phyloP scores from a whole-genome alignment of 2,888 invertebrate genomes.

The Biston betularia region DNA sequence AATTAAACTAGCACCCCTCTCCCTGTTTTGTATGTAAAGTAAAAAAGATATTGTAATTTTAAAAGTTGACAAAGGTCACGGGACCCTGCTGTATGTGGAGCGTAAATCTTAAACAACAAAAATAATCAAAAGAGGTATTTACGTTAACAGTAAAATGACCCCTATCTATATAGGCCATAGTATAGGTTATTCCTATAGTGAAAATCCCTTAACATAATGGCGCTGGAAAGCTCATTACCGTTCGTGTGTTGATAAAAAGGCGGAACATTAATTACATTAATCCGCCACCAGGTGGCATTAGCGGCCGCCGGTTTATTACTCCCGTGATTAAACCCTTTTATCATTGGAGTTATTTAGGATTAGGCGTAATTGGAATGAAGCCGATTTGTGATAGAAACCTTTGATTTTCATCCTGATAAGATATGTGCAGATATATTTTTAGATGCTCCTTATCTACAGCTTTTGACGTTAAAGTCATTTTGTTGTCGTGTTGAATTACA shows the following conservation, averaged over 20 bases:
- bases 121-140: no score
- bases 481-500: background rate
- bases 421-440: background rate
- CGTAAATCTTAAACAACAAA: no score
- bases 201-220: constrained; percentile 29
- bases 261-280: constrained; percentile 61
- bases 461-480: background rate
- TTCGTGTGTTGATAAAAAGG: constrained; percentile 59
- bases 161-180: background rate
- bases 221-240: constrained; percentile 34
- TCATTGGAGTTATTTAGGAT: constrained; percentile 33
- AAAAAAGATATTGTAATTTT: no score
- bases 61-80: no score
- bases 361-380: constrained; percentile 29
- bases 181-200: constrained; percentile 13
- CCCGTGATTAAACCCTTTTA: constrained; percentile 37
- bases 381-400: constrained; percentile 17
- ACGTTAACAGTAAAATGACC: background rate
- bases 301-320: constrained; percentile 31
- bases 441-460: background rate
- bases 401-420: constrained; percentile 7
- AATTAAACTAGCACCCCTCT: no score
- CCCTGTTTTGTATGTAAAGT: no score
- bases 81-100: no score
- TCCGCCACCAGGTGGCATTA: constrained; percentile 35